Percentiles rank a stretch among this genome's conserved stretches.
phyloP scores from a whole-genome alignment of 2,888 invertebrate genomes.

The Willowsia nigromaculata region DNA sequence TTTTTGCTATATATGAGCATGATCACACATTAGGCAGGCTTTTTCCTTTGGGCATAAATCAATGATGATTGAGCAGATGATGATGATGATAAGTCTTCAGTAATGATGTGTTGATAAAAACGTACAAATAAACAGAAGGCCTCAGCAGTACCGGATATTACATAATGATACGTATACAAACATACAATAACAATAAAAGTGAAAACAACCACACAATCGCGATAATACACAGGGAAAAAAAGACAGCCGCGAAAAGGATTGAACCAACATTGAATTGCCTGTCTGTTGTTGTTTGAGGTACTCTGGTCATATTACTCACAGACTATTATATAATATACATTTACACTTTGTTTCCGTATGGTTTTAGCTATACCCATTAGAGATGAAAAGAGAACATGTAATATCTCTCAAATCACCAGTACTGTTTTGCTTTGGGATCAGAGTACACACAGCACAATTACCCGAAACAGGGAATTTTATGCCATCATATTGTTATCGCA shows the following conservation, averaged over 20 bases:
- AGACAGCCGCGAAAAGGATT: not conserved
- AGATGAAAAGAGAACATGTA: not conserved
- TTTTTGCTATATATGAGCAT: not conserved
- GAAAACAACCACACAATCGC: not conserved
- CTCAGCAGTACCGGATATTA: not conserved
- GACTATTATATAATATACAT: too few species aligned
- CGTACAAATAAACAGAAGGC: not conserved
- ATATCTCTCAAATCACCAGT: not conserved
- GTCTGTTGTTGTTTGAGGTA: not conserved
- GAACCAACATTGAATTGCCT: not conserved
- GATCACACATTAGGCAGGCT: not conserved
- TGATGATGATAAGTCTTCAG: slow-evolving; percentile 25
- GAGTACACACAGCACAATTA: not conserved
- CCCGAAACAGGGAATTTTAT: not conserved
- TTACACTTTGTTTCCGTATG: not conserved
- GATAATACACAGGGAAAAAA: not conserved
- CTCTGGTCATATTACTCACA: not conserved
- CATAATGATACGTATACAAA: slow-evolving; percentile 9
- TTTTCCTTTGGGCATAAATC: slow-evolving; percentile 52
- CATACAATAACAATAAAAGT: not conserved
- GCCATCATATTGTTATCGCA: not conserved
- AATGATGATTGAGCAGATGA: slow-evolving; percentile 34
- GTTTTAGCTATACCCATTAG: not conserved
- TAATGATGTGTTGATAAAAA: slow-evolving; percentile 49
- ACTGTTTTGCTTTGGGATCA: not conserved